A percentile compares a stretch with the other conserved stretches of the same genome.
phyloP scores from a whole-genome alignment of 2,113 vertebrate species.

The Xiphophorus couchianus region DNA sequence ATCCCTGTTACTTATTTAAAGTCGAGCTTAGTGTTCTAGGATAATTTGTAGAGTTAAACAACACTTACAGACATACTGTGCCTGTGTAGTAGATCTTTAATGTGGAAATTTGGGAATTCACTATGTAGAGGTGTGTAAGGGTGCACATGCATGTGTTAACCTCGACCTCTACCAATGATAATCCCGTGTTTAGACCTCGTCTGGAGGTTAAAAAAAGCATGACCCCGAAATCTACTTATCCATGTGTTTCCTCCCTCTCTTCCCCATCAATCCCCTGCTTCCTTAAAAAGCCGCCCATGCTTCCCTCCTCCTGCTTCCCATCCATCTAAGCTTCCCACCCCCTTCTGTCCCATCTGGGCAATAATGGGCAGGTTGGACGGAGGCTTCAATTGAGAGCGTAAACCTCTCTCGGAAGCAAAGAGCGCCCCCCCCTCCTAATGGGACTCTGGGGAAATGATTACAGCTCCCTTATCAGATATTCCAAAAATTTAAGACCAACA shows the following conservation, averaged over 20 bases:
- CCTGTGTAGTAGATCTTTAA: slow-evolving; percentile 3
- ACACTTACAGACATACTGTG: neutral
- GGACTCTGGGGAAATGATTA: slow-evolving; percentile 53
- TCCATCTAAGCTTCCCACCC: slow-evolving; percentile 9
- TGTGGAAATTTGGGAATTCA: slow-evolving; percentile 4
- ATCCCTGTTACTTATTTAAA: slow-evolving; percentile 49
- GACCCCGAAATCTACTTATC: slow-evolving; percentile 63
- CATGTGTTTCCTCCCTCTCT: slow-evolving; percentile 16
- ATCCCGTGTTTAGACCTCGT: slow-evolving; percentile 56
- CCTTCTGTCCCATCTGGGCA: slow-evolving; percentile 55
- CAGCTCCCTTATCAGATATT: slow-evolving; percentile 65
- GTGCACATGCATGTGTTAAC: slow-evolving; percentile 25
- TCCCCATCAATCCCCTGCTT: slow-evolving; percentile 13
- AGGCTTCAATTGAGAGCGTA: slow-evolving; percentile 60
- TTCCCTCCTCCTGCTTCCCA: neutral
- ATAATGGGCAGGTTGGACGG: slow-evolving; percentile 45
- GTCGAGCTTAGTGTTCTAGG: slow-evolving; percentile 29
- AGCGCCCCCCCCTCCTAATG: slow-evolving; percentile 45
- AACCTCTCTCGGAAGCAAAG: slow-evolving; percentile 32
- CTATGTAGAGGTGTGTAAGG: slow-evolving; percentile 19
- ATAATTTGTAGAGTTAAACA: slow-evolving; percentile 37
- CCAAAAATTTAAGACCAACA: slow-evolving; percentile 52
- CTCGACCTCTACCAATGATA: slow-evolving; percentile 41
- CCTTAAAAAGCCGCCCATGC: neutral
- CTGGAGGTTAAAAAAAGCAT: slow-evolving; percentile 44